Evolutionary conservation across 2,113 vertebrate species (phyloP).

Genomic region (Tor tambroides): DNA sequence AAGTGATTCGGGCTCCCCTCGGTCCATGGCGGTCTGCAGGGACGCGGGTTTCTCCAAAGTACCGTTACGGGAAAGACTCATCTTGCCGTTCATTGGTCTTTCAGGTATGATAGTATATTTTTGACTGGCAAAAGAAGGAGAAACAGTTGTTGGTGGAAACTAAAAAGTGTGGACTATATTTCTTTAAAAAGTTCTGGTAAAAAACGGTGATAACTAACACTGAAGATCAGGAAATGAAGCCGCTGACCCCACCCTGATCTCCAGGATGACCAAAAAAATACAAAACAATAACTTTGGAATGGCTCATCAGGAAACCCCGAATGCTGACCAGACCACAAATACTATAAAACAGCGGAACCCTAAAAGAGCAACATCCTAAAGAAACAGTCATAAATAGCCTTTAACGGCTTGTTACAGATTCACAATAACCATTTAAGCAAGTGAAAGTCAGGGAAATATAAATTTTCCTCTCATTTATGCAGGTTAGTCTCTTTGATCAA

Average conservation of each 20-base stretch:
- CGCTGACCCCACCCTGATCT: slow-evolving; percentile 36
- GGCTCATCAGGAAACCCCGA: slow-evolving; percentile 50
- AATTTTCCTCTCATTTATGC: neutral
- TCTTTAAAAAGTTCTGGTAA: slow-evolving; percentile 51
- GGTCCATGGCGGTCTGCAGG: slow-evolving; percentile 61
- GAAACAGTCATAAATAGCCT: neutral
- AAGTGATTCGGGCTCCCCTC: slow-evolving; percentile 26
- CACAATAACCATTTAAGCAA: neutral
- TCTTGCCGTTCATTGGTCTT: slow-evolving; percentile 50
- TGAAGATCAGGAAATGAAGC: slow-evolving; percentile 71
- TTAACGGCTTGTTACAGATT: slow-evolving; percentile 11
- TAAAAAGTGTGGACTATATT: slow-evolving; percentile 36
- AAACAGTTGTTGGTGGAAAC: neutral
- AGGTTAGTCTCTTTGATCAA: neutral
- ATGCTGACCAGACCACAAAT: slow-evolving; percentile 32
- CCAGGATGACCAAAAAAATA: slow-evolving; percentile 61
- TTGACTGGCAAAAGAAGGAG: slow-evolving; percentile 17
- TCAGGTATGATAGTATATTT: neutral
- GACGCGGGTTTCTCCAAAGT: slow-evolving; percentile 71
- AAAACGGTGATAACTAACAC: slow-evolving; percentile 67
- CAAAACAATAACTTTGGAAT: slow-evolving; percentile 70
- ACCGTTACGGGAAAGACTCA: slow-evolving; percentile 75
- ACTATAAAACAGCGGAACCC: slow-evolving; percentile 28
- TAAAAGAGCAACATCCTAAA: slow-evolving; percentile 42
- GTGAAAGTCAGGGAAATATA: neutral